phyloP scores from a whole-genome alignment of 2,888 invertebrate genomes.

The Seira sanloemensis region DNA sequence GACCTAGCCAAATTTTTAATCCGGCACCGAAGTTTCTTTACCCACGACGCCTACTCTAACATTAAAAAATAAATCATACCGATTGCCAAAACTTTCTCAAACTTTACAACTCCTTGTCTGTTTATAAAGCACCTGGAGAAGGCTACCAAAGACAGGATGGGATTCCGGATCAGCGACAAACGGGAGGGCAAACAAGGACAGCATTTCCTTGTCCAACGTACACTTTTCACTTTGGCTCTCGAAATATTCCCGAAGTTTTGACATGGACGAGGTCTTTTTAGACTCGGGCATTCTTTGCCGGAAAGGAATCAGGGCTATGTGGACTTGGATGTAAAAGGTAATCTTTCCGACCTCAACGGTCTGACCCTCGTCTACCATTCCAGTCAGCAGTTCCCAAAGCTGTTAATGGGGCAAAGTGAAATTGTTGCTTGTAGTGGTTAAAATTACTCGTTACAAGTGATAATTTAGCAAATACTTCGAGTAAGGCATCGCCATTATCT shows the following conservation, averaged over 20 bases:
- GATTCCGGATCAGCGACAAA: constrained; percentile 68
- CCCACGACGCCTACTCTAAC: constrained; percentile 55
- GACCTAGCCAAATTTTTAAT: constrained; percentile 54
- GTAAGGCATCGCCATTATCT: constrained; percentile 66
- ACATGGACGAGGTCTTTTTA: constrained; percentile 56
- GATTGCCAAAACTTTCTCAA: not conserved
- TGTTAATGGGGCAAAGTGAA: constrained; percentile 4
- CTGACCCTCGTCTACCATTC: constrained; percentile 34
- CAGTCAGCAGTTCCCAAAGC: constrained; percentile 58
- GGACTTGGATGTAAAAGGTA: constrained; percentile 68
- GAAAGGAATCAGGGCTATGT: constrained; percentile 68
- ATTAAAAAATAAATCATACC: not conserved
- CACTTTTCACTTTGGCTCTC: constrained; percentile 68
- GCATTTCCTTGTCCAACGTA: constrained; percentile 68
- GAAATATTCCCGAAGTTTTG: constrained; percentile 64
- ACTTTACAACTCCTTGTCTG: not conserved
- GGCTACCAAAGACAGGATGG: constrained; percentile 68
- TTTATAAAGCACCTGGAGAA: constrained; percentile 55
- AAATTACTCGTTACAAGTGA: not conserved
- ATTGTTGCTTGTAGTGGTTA: not conserved
- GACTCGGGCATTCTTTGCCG: constrained; percentile 57
- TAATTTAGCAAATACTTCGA: constrained; percentile 46
- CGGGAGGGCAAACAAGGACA: constrained; percentile 71
- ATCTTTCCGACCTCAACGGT: constrained; percentile 55
- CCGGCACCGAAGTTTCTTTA: constrained; percentile 46